Conservation (phyloP, 2,797 vertebrate species). For the Leptoclinus maculatus region DNA sequence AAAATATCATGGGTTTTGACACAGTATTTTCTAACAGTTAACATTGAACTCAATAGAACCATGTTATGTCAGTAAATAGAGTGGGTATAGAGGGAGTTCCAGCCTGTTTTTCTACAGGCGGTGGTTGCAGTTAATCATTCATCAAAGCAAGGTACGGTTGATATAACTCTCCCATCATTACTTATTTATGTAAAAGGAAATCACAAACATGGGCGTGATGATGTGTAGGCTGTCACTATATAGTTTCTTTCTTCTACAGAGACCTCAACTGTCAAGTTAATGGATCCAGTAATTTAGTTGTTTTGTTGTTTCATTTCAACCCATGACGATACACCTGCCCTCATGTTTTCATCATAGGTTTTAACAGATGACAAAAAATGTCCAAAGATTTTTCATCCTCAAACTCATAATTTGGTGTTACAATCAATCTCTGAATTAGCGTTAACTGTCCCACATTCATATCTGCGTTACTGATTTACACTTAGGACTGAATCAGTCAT, state of each 20-base stretch:
- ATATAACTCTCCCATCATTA: constrained; percentile 58
- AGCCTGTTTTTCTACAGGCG: constrained; percentile 32
- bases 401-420: constrained; percentile 1
- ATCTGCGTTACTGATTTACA: constrained; percentile 30
- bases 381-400: not conserved
- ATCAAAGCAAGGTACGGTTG: constrained; percentile 41
- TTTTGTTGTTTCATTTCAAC: constrained; percentile 28
- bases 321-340: constrained; percentile 4
- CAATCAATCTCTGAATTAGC: constrained; percentile 8
- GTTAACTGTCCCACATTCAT: not conserved
- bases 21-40: not conserved
- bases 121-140: constrained; percentile 59
- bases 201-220: constrained; percentile 51
- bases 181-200: constrained; percentile 59
- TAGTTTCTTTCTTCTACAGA: constrained; percentile 29
- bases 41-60: not conserved
- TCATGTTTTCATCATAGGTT: not conserved
- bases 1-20: not conserved
- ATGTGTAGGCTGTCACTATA: constrained; percentile 50
- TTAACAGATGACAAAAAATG: not conserved
- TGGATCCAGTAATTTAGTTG: constrained; percentile 10
- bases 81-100: not conserved
- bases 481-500: constrained; percentile 20
- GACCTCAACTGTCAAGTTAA: constrained; percentile 39
- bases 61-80: not conserved